phyloP scores from a whole-genome alignment of 2,888 invertebrate genomes.

The Heliothis peltigera region DNA sequence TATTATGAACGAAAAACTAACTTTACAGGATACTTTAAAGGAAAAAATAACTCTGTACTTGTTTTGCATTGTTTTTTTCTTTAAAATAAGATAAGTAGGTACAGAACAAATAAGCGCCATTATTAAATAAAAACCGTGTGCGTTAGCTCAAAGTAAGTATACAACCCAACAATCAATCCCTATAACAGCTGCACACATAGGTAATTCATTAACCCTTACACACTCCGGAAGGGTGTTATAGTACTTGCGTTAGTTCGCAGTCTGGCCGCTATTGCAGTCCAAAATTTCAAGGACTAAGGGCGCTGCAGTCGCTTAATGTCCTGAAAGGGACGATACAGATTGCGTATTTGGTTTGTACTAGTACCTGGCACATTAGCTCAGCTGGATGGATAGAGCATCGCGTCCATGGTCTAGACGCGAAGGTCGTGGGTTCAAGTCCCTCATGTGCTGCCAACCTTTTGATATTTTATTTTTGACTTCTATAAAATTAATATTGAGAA shows the following conservation, averaged over 20 bases:
- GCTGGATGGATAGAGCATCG: conserved; percentile 39
- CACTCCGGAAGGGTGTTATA: neutral
- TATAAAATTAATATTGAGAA: neutral
- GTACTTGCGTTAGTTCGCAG: conserved; percentile 12
- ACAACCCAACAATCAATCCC: no score
- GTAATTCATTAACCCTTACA: neutral
- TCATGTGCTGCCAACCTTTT: conserved; percentile 30
- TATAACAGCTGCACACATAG: no score
- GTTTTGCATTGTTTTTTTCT: no score
- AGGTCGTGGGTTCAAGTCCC: conserved; percentile 45
- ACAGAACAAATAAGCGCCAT: no score
- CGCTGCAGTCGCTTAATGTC: conserved; percentile 16
- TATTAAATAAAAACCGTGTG: no score
- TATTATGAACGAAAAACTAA: no score
- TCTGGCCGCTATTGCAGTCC: neutral
- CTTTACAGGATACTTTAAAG: no score
- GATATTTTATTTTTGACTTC: neutral
- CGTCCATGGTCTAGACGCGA: conserved; percentile 36
- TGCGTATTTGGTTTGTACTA: neutral
- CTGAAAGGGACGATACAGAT: conserved; percentile 2
- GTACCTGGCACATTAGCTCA: conserved; percentile 42
- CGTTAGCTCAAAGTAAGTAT: no score
- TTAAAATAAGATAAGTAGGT: no score
- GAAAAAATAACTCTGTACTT: no score
- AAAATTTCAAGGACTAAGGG: neutral